These are phyloP conservation scores for Smutsia gigantea DNA, from an alignment of 2,797 vertebrate genomes.

Conservation along the genomic window DNA sequence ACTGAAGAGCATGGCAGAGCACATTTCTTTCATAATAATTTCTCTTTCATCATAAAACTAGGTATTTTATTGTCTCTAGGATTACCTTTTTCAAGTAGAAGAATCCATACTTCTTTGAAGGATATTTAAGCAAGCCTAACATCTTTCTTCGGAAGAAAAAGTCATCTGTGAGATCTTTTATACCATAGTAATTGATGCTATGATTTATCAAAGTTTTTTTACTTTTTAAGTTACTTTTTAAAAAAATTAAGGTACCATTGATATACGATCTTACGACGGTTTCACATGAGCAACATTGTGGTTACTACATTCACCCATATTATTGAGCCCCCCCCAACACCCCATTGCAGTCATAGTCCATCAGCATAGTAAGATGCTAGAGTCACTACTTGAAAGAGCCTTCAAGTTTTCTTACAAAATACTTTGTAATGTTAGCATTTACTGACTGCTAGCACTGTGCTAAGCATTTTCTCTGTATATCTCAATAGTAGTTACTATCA, in stretches of 20 bases:
- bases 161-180: background rate
- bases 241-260: no score
- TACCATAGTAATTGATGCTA: background rate
- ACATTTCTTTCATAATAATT: background rate
- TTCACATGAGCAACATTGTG: no score
- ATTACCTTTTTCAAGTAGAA: constrained; percentile 30
- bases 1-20: background rate
- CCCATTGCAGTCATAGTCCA: no score
- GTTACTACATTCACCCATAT: no score
- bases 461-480: background rate
- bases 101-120: background rate
- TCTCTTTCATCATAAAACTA: no score
- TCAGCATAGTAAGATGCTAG: no score
- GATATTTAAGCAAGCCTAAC: background rate
- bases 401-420: constrained; percentile 5
- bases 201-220: background rate
- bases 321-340: no score
- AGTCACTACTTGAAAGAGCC: background rate
- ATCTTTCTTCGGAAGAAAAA: background rate
- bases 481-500: background rate
- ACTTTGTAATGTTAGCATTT: background rate
- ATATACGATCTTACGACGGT: no score
- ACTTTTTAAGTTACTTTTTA: no score
- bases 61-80: constrained; percentile 14
- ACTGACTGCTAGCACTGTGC: background rate